These are phyloP conservation scores for Mayetiola destructor DNA, from an alignment of 2,888 invertebrate species.

Conservation along the genomic window DNA sequence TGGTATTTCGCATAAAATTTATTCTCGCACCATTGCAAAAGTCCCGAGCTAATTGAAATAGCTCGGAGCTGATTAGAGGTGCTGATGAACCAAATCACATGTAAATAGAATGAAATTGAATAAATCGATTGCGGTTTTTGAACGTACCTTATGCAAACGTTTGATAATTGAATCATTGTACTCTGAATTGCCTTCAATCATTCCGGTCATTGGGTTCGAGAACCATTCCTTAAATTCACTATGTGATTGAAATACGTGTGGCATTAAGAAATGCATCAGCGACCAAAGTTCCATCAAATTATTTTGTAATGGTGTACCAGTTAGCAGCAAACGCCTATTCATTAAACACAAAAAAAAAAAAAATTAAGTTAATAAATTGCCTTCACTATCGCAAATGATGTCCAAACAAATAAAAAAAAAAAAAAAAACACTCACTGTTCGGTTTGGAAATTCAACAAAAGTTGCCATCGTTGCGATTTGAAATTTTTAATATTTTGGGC, in stretches of 20 bases:
- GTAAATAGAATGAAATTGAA: conserved; percentile 16
- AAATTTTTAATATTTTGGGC: conserved; percentile 99
- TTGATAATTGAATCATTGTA: conserved; percentile 81
- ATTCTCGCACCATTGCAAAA: conserved; percentile 14
- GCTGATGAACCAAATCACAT: too few species aligned
- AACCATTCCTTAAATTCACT: conserved; percentile 98
- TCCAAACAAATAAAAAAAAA: conserved; percentile 21
- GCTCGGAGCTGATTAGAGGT: conserved; percentile 11
- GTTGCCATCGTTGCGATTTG: conserved; percentile 97
- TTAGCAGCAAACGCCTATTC: conserved; percentile 66
- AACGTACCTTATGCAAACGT: conserved; percentile 70
- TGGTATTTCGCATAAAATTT: conserved; percentile 10
- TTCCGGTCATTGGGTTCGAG: conserved; percentile 88
- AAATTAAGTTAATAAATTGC: background rate
- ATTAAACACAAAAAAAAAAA: background rate
- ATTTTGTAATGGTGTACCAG: conserved; percentile 92
- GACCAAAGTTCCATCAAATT: conserved; percentile 96
- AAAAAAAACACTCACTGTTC: conserved; percentile 49
- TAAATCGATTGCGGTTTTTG: conserved; percentile 20
- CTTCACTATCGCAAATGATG: conserved; percentile 24
- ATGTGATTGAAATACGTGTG: conserved; percentile 90
- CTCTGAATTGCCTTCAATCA: conserved; percentile 86
- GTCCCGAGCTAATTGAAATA: background rate
- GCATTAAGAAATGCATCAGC: conserved; percentile 96
- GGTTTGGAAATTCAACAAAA: conserved; percentile 85